Evolutionary conservation across 1,140 invertebrate genomes (phyloP), one percentile per base, ranked within the genome.

Genomic region (Panagrolaimus sp.): DNA sequence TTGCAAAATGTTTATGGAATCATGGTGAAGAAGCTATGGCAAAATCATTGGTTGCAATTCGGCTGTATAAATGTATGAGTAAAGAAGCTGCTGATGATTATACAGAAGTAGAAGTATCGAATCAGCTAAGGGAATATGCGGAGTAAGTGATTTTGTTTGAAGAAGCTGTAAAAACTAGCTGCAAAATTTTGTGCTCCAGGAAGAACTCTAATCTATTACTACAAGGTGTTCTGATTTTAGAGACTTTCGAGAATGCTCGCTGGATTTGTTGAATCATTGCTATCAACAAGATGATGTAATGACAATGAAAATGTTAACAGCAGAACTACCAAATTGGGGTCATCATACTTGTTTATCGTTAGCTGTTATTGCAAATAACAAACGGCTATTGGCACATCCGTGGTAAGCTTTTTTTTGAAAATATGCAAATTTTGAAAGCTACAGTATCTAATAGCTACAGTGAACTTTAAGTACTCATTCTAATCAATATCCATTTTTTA

Each of bases 21-120:
- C 66, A 78, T 96, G 79, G 90, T 92, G 84, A 96, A 96, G 93
- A 93, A 93, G 1, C 83, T 0, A 85, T 97, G 51, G 93, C 93
- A 9, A 96, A 96, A 84, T 83, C 86, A 0, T 83, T 98, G 14
- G 89, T 96, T 0, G 92, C 92, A 13, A 91, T 92, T 75, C 94
- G 94, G 81, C 84, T 98, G n/a, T 96, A 95, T 84, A 96, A 96
- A 84, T 91, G 92, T 0, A 92, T 97, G 91, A 92, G 92, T 0
- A 91, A 92, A 74, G 93, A 97, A 83, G 93, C 93, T 0, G 92
- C 92, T 11, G 91, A 96, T 82, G 94, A 96, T 83, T 80, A 93
- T 82, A 88, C 96, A 76, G 93, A 96, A 85, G 92, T 93, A 1
- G 93, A 96, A 83, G 90, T 96, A 31, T 95, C 93, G 78, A 92